Evolutionary conservation across 2,797 vertebrate species (phyloP).

Genomic region (Hippoglossus hippoglossus): DNA sequence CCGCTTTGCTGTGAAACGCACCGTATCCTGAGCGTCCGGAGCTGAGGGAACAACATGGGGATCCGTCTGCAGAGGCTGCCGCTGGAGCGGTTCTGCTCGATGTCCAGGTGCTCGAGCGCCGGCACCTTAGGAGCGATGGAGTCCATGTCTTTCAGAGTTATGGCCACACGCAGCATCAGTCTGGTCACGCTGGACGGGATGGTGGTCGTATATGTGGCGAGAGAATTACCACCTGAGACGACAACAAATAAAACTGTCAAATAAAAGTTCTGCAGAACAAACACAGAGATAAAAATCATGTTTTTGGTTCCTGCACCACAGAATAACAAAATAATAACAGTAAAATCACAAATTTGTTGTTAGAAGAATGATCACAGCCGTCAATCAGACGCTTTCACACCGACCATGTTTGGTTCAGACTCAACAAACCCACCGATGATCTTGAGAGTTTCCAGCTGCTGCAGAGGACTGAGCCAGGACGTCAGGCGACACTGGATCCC

Average conservation of each 20-base stretch:
- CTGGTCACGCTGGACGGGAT: slow-evolving; percentile 67
- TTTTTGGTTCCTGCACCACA: no score
- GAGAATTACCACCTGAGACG: slow-evolving; percentile 65
- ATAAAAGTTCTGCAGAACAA: no score
- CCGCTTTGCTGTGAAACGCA: slow-evolving; percentile 7
- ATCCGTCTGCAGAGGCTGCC: slow-evolving; percentile 74
- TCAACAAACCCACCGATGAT: slow-evolving; percentile 53
- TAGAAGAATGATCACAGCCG: no score
- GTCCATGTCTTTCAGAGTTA: slow-evolving; percentile 78
- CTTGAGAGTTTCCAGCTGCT: slow-evolving; percentile 58
- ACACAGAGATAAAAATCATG: no score
- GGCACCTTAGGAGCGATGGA: slow-evolving; percentile 69
- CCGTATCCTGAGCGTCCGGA: slow-evolving; percentile 71
- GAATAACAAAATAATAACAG: no score
- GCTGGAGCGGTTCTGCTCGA: slow-evolving; percentile 76
- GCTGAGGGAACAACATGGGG: slow-evolving; percentile 74
- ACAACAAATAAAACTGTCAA: not conserved
- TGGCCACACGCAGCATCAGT: slow-evolving; percentile 68
- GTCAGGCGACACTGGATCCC: slow-evolving; percentile 66
- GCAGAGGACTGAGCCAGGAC: slow-evolving; percentile 68
- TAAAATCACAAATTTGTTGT: no score
- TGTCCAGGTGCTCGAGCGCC: slow-evolving; percentile 66
- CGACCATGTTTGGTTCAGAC: no score
- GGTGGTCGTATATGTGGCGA: slow-evolving; percentile 65
- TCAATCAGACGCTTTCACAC: no score